These are phyloP conservation scores for Eledone cirrhosa DNA, from an alignment of 2,888 invertebrate genomes.

Conservation along the genomic window DNA sequence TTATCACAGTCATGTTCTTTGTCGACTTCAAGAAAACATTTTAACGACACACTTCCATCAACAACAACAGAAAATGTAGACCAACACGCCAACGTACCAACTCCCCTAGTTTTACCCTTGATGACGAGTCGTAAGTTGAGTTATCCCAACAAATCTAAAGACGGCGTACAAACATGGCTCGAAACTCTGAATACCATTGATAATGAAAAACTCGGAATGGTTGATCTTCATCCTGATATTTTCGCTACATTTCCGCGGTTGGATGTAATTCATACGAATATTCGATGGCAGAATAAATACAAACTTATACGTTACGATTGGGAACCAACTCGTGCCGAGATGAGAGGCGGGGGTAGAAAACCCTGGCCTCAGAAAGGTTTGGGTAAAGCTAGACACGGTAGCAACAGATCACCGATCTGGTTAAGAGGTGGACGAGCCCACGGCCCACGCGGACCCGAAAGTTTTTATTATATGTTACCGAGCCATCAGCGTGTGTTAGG, in stretches of 20 bases:
- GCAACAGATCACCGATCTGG: conserved; percentile 88
- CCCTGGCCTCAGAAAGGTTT: conserved; percentile 97
- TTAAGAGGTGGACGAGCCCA: conserved; percentile 79
- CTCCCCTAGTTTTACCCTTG: conserved; percentile 46
- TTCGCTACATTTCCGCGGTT: conserved; percentile 78
- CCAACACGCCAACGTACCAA: not conserved
- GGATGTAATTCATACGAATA: conserved; percentile 86
- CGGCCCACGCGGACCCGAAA: conserved; percentile 89
- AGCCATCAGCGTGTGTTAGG: conserved; percentile 81
- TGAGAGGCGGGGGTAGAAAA: conserved; percentile 87
- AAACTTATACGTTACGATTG: conserved; percentile 82
- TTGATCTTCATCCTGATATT: conserved; percentile 89
- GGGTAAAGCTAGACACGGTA: conserved; percentile 91
- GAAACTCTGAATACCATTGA: conserved; percentile 59
- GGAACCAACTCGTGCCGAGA: conserved; percentile 83
- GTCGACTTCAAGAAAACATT: not conserved
- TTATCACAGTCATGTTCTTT: conserved; percentile 13
- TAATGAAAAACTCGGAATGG: conserved; percentile 74
- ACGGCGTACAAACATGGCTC: conserved; percentile 65
- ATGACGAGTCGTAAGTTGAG: conserved; percentile 57
- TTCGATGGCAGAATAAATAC: conserved; percentile 86
- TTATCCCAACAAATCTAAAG: conserved; percentile 44
- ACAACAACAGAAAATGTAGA: not conserved
- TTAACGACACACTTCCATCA: not conserved
- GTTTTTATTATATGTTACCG: conserved; percentile 93